Evolutionary conservation across 2,113 vertebrate species (phyloP), one percentile per base, ranked within the genome.

Genomic region (Procavia capensis): DNA sequence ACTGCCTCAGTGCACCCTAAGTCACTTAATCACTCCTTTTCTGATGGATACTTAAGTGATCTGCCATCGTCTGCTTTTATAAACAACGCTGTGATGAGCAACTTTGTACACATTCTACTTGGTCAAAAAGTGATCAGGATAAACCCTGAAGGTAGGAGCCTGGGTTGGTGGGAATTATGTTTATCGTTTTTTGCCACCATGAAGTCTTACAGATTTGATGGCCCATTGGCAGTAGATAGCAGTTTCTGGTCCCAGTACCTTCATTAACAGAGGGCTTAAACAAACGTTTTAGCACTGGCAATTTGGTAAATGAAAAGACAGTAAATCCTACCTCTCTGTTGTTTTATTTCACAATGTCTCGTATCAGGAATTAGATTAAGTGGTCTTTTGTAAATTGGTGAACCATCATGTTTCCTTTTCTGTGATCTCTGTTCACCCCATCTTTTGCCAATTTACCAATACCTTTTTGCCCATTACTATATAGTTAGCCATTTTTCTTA

Each of bases 401-500:
- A 88, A 86, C 68, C 34, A 72, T 39, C 47, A 19, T 59, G 63
- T 17, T 86, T 74, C 43, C 78, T 81, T 50, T 76, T 78, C 54
- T 88, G 25, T 76, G 54, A 91, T 85, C 61, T 87, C 36, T 68
- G 4, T 68, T 93, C 27, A 45, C 47, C 64, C 31, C 31, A 50
- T 25, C 64, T 75, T 90, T 66, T 91, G 61, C 47, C 50, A 14
- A 86, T 79, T 79, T 78, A 85, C 64, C 57, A 24, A 22, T 16
- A 59, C 22, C 20, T 59, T 34, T 68, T 34, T 68, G 31, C 8
- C 64, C 64, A 34, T 70, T 75, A 85, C 87, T 6, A 81, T 4
- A 90, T 8, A 79, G 6, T 31, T 6, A 47, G 39, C 68, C 45
- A 76, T 61, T 90, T 92, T 94, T 94, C 59, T 94, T 93, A 50